Conservation (phyloP, 2,888 invertebrate genomes). For the Tuberolachnus salignus region DNA sequence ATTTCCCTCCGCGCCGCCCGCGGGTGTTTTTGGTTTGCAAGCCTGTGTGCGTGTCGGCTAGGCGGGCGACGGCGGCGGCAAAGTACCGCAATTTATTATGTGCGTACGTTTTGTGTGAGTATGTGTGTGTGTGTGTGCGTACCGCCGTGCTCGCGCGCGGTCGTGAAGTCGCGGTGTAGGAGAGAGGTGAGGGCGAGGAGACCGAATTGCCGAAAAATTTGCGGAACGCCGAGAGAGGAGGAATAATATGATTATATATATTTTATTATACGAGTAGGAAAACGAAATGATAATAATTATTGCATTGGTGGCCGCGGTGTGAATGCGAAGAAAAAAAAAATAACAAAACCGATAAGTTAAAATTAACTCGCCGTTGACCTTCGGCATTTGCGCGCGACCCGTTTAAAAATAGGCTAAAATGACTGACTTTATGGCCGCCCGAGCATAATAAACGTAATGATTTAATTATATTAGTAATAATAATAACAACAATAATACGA, state of each 20-base stretch:
- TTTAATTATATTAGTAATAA: too few species aligned
- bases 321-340: neutral
- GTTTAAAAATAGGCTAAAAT: slow-evolving; percentile 49
- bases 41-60: slow-evolving; percentile 30
- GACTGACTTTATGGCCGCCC: neutral
- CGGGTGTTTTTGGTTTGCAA: slow-evolving; percentile 53
- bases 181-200: neutral
- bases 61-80: neutral
- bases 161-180: neutral
- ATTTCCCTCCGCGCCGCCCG: slow-evolving; percentile 3
- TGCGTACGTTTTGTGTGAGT: slow-evolving; percentile 20
- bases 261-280: neutral
- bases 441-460: too few species aligned
- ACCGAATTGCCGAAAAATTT: slow-evolving; percentile 28
- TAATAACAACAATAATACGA: neutral
- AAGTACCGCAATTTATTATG: slow-evolving; percentile 31
- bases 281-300: slow-evolving; percentile 6
- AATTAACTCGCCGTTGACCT: slow-evolving; percentile 50
- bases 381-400: slow-evolving; percentile 45
- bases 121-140: neutral
- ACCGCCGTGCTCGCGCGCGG: neutral
- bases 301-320: neutral
- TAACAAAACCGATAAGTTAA: slow-evolving; percentile 25
- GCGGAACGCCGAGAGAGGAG: neutral
- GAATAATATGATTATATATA: neutral